These are phyloP conservation scores for Mus spretus DNA, from an alignment of 2,797 vertebrate species.

Conservation along the genomic window DNA sequence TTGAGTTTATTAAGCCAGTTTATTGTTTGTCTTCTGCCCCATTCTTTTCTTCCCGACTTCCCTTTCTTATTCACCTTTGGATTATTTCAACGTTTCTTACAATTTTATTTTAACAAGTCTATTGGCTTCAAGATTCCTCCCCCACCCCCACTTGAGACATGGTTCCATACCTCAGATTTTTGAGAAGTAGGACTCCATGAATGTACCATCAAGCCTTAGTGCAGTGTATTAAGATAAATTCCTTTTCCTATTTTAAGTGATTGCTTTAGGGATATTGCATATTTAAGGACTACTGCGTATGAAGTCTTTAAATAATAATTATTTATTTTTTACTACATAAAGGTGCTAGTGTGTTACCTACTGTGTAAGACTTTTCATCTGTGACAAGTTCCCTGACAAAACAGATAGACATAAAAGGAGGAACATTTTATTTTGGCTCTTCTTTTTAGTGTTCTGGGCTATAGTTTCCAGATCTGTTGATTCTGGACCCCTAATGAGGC, in stretches of 20 bases:
- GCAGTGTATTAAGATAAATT: not conserved
- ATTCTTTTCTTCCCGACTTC: not conserved
- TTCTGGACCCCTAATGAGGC: not conserved
- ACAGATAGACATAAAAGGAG: too few species aligned
- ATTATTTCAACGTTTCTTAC: slow-evolving; percentile 24
- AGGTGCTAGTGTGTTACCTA: not conserved
- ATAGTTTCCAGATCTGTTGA: not conserved
- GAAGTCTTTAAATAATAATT: not conserved
- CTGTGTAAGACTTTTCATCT: not conserved
- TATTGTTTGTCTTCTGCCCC: not conserved
- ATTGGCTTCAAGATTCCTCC: not conserved
- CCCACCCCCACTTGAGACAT: not conserved
- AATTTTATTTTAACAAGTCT: slow-evolving; percentile 1
- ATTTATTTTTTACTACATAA: not conserved
- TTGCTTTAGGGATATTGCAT: not conserved
- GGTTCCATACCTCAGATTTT: not conserved
- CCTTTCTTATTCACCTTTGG: not conserved
- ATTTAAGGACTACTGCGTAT: not conserved
- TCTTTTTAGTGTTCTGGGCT: not conserved
- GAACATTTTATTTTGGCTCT: not conserved
- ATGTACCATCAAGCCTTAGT: not conserved
- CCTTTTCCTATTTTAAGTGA: not conserved
- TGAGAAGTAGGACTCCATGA: not conserved
- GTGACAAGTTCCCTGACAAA: not conserved
- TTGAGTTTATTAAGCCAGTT: slow-evolving; percentile 17